Evolutionary conservation across 1,140 invertebrate species (phyloP).

Genomic region (Dendrolimus punctatus): DNA sequence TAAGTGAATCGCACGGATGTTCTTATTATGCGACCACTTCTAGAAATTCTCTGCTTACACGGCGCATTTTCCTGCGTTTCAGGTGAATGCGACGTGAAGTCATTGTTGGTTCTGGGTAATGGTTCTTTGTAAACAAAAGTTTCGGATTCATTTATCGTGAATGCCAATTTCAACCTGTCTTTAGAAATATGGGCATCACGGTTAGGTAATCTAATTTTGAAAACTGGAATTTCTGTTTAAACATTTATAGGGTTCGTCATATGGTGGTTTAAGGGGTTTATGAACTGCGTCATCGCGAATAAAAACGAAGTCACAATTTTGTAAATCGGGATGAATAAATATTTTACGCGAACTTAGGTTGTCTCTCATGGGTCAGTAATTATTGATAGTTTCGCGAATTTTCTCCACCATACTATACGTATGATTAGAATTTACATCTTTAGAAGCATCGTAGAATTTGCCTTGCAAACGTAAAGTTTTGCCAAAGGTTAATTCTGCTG

Average conservation of each 20-base stretch:
- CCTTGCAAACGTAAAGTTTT: constrained; percentile 5
- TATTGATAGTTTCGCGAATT: not conserved
- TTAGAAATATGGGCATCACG: not conserved
- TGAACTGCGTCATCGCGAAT: constrained; percentile 4
- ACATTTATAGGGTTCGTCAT: constrained; percentile 10
- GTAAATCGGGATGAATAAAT: constrained; percentile 1
- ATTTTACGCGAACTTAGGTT: not conserved
- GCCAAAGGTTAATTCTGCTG: constrained; percentile 5
- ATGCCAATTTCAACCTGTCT: constrained; percentile 2
- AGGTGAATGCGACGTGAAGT: not conserved
- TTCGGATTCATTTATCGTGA: not conserved
- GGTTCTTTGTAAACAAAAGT: not conserved
- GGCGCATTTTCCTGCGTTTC: not conserved
- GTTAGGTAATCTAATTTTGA: constrained; percentile 1
- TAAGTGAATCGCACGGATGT: not conserved
- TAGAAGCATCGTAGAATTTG: constrained; percentile 4
- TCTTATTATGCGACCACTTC: constrained; percentile 3
- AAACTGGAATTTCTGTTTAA: not conserved
- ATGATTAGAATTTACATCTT: not conserved
- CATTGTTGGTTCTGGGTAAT: not conserved
- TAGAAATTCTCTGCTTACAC: not conserved
- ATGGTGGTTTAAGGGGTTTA: constrained; percentile 5
- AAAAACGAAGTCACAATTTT: constrained; percentile 3
- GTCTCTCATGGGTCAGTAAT: not conserved
- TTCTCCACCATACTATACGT: not conserved